Conservation (phyloP, 2,113 vertebrate genomes). For the Egretta garzetta region DNA sequence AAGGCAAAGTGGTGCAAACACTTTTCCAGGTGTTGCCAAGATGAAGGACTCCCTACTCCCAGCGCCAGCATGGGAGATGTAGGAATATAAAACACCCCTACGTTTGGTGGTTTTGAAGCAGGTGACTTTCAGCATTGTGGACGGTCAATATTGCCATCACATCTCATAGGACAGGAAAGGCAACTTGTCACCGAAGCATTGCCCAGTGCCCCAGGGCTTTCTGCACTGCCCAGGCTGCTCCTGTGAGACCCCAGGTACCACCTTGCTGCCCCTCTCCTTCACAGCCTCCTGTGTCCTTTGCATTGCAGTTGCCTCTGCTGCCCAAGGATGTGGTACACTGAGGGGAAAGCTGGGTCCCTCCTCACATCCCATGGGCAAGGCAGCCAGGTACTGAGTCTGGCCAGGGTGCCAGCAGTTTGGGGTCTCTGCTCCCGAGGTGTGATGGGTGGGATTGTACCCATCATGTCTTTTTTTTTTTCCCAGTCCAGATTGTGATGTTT, state of each 20-base stretch:
- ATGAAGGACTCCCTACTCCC: background rate
- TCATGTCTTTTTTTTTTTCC: background rate
- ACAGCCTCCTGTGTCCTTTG: background rate
- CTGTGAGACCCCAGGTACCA: background rate
- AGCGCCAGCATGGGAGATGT: background rate
- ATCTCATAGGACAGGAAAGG: background rate
- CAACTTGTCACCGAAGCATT: background rate
- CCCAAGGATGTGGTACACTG: background rate
- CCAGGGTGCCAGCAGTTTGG: rapidly evolving
- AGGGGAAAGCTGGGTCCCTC: background rate
- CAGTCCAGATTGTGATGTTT: background rate
- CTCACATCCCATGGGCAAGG: background rate
- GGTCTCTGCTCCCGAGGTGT: background rate
- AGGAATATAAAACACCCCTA: background rate
- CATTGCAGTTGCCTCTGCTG: background rate
- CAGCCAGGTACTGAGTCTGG: background rate
- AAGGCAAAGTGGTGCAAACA: background rate
- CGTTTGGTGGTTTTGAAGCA: background rate
- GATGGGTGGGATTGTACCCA: background rate
- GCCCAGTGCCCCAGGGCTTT: background rate
- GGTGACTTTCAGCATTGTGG: background rate
- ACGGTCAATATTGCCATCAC: background rate
- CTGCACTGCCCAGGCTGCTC: background rate
- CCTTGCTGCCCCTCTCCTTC: background rate
- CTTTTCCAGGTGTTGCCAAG: background rate